Percentiles rank a stretch among this genome's conserved stretches.
Conservation (phyloP, 2,113 vertebrate genomes). For the Smithornis capensis region DNA sequence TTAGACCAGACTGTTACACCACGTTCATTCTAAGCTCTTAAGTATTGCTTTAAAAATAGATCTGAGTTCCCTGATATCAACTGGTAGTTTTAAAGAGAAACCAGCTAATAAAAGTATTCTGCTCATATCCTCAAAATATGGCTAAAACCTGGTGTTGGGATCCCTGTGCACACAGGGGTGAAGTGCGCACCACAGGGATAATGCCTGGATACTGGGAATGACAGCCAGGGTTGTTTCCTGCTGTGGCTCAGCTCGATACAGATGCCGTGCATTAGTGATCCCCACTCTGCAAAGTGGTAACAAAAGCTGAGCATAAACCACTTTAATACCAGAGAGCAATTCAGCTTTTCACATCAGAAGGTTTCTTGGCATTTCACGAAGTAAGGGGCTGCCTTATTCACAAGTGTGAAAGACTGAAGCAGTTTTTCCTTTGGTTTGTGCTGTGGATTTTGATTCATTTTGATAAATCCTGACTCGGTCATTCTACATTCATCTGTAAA, state of each 20-base stretch:
- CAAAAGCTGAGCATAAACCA: not conserved
- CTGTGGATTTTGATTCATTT: not conserved
- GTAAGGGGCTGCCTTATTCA: not conserved
- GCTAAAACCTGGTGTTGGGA: not conserved
- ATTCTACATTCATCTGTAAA: not conserved
- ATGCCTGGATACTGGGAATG: not conserved
- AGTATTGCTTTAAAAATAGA: not conserved
- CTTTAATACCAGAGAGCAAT: not conserved
- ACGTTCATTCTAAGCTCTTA: not conserved
- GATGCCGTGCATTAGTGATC: not conserved
- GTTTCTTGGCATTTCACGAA: not conserved
- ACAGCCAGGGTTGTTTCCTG: not conserved
- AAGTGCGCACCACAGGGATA: accelerated
- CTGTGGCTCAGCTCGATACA: not conserved
- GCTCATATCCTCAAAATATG: not conserved
- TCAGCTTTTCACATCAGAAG: not conserved
- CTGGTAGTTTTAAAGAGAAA: not conserved
- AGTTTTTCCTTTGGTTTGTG: not conserved
- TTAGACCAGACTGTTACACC: not conserved
- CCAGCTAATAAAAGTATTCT: not conserved
- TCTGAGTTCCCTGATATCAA: not conserved
- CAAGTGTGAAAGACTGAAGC: not conserved
- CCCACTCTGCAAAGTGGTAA: not conserved
- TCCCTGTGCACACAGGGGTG: not conserved
- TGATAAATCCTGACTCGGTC: not conserved